Percentiles rank a stretch among this genome's conserved stretches.
Conservation (phyloP, 2,113 vertebrate genomes). For the Bostrychus sinensis region DNA sequence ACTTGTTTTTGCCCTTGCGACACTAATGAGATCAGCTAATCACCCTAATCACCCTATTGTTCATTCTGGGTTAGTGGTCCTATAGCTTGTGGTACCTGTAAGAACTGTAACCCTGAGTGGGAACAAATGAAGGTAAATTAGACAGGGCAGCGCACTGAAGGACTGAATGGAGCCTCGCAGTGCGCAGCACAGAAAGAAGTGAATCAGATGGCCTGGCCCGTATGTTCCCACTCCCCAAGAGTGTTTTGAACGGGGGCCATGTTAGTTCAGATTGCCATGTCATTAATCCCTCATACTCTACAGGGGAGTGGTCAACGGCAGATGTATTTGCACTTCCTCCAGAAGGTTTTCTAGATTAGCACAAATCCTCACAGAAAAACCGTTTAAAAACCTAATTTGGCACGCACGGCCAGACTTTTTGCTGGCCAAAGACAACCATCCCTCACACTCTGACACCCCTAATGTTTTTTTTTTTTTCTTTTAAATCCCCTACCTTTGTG, state of each 20-base stretch:
- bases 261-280: constrained; percentile 69
- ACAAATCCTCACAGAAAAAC: constrained; percentile 72
- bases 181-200: constrained; percentile 15
- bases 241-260: constrained; percentile 60
- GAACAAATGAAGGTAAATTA: constrained; percentile 36
- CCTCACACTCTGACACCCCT: constrained; percentile 44
- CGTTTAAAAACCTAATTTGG: constrained; percentile 75
- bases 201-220: constrained; percentile 34
- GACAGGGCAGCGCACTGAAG: background rate
- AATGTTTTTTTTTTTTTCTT: constrained; percentile 27
- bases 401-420: constrained; percentile 62
- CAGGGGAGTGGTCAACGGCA: constrained; percentile 73
- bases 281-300: constrained; percentile 72
- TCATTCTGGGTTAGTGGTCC: constrained; percentile 22
- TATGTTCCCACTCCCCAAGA: constrained; percentile 50
- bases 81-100: constrained; percentile 23
- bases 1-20: constrained; percentile 45
- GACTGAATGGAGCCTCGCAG: constrained; percentile 17
- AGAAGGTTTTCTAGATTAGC: constrained; percentile 79
- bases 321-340: constrained; percentile 76
- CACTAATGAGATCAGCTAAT: constrained; percentile 57
- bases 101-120: constrained; percentile 22
- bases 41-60: constrained; percentile 39
- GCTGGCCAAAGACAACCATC: constrained; percentile 57
- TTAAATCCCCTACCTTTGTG: constrained; percentile 24